These are phyloP conservation scores for Colostygia pectinataria DNA, from an alignment of 2,888 invertebrate genomes.

Conservation along the genomic window DNA sequence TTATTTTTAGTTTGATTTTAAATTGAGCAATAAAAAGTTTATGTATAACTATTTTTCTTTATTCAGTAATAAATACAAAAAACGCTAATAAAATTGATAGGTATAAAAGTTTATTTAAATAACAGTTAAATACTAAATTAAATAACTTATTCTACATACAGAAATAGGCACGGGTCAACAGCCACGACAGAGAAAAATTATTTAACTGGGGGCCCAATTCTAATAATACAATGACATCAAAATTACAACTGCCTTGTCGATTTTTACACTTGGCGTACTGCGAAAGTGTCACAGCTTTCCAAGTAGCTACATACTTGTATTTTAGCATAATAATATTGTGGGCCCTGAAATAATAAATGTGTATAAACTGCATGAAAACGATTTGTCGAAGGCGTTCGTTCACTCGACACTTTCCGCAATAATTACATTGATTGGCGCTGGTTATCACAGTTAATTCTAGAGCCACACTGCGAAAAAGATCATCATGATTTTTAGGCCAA, in stretches of 20 bases:
- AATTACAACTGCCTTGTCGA: too few relatives aligned
- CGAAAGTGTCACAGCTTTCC: too few relatives aligned
- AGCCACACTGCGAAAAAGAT: background rate
- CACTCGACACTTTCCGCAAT: background rate
- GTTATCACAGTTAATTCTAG: background rate
- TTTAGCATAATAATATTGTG: too few relatives aligned
- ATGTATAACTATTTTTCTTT: constrained; percentile 11
- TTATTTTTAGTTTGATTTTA: constrained; percentile 8
- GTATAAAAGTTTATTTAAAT: constrained; percentile 17
- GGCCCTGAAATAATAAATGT: too few relatives aligned
- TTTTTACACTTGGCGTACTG: too few relatives aligned
- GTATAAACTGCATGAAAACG: too few relatives aligned
- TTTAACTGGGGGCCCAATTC: too few relatives aligned
- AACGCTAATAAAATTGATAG: constrained; percentile 25
- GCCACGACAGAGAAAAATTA: too few relatives aligned
- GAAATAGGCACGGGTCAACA: constrained; percentile 18
- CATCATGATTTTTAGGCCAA: background rate
- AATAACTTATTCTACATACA: constrained; percentile 17
- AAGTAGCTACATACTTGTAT: too few relatives aligned
- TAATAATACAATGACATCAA: background rate
- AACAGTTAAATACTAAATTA: constrained; percentile 17
- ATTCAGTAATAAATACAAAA: constrained; percentile 30
- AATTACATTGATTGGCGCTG: background rate
- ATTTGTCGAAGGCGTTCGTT: too few relatives aligned
- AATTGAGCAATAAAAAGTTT: constrained; percentile 18